Base-by-base conservation (phyloP, 2,888 invertebrate genomes). In the Drosophila pseudotalamancana region DNA sequence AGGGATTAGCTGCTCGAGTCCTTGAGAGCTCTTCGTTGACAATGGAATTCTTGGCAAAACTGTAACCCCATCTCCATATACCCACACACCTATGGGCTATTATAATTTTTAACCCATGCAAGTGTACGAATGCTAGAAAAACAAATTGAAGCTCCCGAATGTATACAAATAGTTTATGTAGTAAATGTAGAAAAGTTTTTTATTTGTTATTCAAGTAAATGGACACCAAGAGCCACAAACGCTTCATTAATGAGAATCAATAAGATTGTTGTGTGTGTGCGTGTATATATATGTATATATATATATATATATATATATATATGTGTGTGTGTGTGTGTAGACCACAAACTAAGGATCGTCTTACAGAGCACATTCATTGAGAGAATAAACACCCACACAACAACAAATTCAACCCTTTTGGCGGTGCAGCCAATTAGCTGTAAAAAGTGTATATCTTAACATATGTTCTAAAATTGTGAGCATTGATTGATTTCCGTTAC, bases 191-290 rank as follows among this genome's bases (percentile, higher is more conserved):
- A 69, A 34, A 48, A 56, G 57, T 21, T 59, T 62, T 62, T 68
- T 60, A 65, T 72, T 70, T 72, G 45, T 76, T 71, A 40, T 51
- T 54, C 27, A 43, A 50, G 69, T 62, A 72, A 73, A 55, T 48
- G 45, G 60, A 77, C 61, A 63, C 65, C 60, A 56, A 37, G 39
- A 32, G 9, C 19, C 45, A 23, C 32, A 46, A 43, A 53, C 59
- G 43, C 73, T 80, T 72, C 72, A 67, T 81, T 83, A 83, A 80
- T 82, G 65, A 59, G 75, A 79, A 82, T 60, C 67, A 80, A 80
- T 83, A 76, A 73, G 78, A 65, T 66, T 69, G 55, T 57, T 65
- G 45, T 43, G 45, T 11, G 23, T 9, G 40, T 14, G 19, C 3
- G 19, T 31, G 27, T 9, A 27, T 25, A 9, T 8, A 9, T 9